phyloP scores from a whole-genome alignment of 2,888 invertebrate species.

The Ophion ventricosus region DNA sequence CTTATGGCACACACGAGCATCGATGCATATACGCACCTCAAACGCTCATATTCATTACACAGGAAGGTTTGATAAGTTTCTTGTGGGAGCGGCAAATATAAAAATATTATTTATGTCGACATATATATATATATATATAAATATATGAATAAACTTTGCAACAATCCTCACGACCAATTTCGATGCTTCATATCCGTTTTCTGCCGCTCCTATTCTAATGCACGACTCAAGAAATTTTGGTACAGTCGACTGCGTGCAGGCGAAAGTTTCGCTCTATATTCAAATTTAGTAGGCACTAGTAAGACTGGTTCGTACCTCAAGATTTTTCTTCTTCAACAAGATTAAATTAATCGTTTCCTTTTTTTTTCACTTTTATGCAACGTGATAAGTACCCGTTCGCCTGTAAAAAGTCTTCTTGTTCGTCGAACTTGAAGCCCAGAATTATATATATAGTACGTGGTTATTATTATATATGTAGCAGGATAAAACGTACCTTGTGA shows the following conservation, averaged over 20 bases:
- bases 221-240: not conserved
- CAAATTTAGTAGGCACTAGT: not conserved
- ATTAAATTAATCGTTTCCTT: not conserved
- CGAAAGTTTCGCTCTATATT: not conserved
- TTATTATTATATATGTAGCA: not conserved
- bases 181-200: not conserved
- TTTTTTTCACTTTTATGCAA: slow-evolving; percentile 14
- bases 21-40: slow-evolving; percentile 2
- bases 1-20: not conserved
- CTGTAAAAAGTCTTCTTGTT: slow-evolving; percentile 1
- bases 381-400: slow-evolving; percentile 15
- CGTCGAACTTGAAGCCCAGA: not conserved
- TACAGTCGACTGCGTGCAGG: not conserved
- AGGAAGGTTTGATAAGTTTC: slow-evolving; percentile 1
- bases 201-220: not conserved
- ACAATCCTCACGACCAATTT: not conserved
- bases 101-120: not conserved
- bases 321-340: not conserved
- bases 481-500: not conserved
- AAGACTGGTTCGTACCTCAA: not conserved
- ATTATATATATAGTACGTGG: not conserved
- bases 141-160: not conserved
- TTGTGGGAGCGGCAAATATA: slow-evolving; percentile 8
- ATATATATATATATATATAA: not conserved
- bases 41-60: slow-evolving; percentile 1